Evolutionary conservation across 2,888 invertebrate genomes (phyloP), one percentile per base, ranked within the genome.

Genomic region (Drosophila mercatorum): DNA sequence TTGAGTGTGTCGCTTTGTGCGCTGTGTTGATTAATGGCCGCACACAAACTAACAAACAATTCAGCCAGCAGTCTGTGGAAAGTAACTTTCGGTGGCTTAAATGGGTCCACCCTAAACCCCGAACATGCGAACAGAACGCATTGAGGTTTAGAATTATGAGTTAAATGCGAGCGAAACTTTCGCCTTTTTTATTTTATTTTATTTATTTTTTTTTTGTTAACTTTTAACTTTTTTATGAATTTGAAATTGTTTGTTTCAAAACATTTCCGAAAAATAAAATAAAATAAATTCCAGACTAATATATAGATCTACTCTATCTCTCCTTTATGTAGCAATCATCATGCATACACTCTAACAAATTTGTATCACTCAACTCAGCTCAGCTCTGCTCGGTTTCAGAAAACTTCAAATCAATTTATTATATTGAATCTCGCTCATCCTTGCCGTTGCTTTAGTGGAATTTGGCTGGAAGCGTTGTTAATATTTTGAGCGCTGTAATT

Each of bases 401-500:
- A 31, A n/a, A 49, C 49, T 64, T 68, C 53, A 77, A 70, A 81
- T 68, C 77, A 66, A 64, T 78, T 81, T 68, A 66, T 78, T 74
- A 67, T 58, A 81, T 74, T 64, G 74, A 61, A 53, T 57, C 38
- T 7, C 14, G 28, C n/a, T 17, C 61, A 12, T 43, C 51, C 12
- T 7, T 8, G 26, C 31, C 34, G 26, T 11, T 51, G 61, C 61
- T 31, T 68, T 59, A 62, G 49, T 7, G 60, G 63, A 66, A 77
- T 73, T 65, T 17, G 68, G 51, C 72, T 65, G 81, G 49, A 17
- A 72, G 74, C 72, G 68, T 64, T 79, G 83, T 72, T 87, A 87
- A 89, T 85, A 87, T 77, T 85, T 84, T 84, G 87, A 85, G 85
- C 85, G 67, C 64, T 68, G 78, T 85, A 85, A 85, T 85, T 85